Evolutionary conservation across 2,113 vertebrate species (phyloP).

Genomic region (Naja naja): DNA sequence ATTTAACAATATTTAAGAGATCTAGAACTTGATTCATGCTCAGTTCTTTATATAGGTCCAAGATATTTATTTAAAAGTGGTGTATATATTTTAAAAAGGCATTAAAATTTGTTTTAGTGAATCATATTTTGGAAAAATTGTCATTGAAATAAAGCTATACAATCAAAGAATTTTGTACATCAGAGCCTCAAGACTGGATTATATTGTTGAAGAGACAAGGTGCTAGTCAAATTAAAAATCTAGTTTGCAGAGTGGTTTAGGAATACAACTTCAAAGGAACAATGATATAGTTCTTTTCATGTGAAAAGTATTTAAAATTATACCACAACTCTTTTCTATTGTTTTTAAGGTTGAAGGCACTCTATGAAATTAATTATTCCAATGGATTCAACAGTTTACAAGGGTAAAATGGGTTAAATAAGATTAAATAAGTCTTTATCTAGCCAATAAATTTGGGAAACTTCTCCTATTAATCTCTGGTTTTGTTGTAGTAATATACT

Average conservation of each 20-base stretch:
- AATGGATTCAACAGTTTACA: neutral
- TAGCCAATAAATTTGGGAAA: neutral
- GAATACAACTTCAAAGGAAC: neutral
- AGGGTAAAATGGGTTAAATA: neutral
- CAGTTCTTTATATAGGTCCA: constrained; percentile 3
- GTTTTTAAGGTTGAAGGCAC: neutral
- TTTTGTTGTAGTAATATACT: neutral
- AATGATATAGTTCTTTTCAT: neutral
- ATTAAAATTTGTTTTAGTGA: neutral
- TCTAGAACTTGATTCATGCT: neutral
- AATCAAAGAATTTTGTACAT: neutral
- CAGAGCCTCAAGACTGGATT: neutral
- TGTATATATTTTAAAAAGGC: neutral
- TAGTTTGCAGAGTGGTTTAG: neutral
- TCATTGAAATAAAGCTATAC: constrained; percentile 8
- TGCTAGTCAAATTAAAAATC: neutral
- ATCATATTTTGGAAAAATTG: constrained; percentile 12
- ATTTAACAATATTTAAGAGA: constrained; percentile 9
- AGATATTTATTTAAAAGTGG: neutral
- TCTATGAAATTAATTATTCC: neutral
- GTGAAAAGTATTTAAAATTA: neutral
- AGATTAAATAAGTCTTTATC: neutral
- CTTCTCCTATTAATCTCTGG: neutral
- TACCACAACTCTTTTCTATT: neutral
- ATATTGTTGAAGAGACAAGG: neutral